phyloP scores from a whole-genome alignment of 2,797 vertebrate species.

The Helicolenus hilgendorfi region DNA sequence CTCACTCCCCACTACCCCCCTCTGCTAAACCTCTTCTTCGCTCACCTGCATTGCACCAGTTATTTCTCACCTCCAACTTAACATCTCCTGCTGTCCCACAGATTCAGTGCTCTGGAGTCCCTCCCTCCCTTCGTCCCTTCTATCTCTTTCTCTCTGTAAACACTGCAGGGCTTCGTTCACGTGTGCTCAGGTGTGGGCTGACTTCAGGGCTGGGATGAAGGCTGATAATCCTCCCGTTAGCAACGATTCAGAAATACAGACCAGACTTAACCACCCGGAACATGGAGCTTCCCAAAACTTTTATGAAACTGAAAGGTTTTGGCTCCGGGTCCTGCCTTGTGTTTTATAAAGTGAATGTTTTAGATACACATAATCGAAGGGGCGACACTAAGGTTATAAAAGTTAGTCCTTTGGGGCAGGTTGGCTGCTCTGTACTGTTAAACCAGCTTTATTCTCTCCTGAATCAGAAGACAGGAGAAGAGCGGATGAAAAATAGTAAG shows the following conservation, averaged over 20 bases:
- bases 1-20: constrained; percentile 32
- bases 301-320: not conserved
- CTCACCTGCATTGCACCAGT: constrained; percentile 90
- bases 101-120: constrained; percentile 58
- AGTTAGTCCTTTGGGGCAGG: not conserved
- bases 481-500: not conserved
- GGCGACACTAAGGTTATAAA: not conserved
- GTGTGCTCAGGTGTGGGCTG: constrained; percentile 45
- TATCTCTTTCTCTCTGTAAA: constrained; percentile 46
- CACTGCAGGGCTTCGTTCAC: constrained; percentile 58
- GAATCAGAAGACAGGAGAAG: not conserved
- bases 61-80: constrained; percentile 84
- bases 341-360: not conserved
- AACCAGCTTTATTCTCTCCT: not conserved
- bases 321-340: not conserved
- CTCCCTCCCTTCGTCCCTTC: constrained; percentile 15
- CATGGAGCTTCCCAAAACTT: not conserved
- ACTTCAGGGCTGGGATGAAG: constrained; percentile 36
- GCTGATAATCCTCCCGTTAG: constrained; percentile 22
- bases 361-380: not conserved
- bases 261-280: not conserved
- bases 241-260: not conserved
- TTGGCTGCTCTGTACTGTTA: not conserved
- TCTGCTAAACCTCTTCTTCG: constrained; percentile 60
- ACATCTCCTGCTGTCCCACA: constrained; percentile 76